Conservation (phyloP, 2,888 invertebrate species). For the Ernsta delagoae region DNA sequence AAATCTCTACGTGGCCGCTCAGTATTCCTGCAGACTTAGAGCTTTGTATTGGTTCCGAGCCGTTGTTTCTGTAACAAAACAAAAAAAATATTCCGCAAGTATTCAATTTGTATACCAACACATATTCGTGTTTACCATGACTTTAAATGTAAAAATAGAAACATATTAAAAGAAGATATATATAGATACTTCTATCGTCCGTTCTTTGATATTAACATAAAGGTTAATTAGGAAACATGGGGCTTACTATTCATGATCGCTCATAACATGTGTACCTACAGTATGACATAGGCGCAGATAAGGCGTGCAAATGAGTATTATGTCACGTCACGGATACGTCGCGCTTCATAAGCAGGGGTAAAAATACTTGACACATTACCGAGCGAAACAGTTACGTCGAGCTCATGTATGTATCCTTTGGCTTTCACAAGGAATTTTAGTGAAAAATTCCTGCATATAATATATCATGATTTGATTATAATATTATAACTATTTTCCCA, state of each 20-base stretch:
- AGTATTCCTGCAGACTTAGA: slow-evolving; percentile 81
- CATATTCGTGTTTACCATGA: no score
- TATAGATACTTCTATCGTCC: not conserved
- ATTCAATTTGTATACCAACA: no score
- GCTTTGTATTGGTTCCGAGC: slow-evolving; percentile 82
- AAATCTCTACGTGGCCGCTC: slow-evolving; percentile 69
- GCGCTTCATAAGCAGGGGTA: slow-evolving; percentile 22
- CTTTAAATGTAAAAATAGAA: no score
- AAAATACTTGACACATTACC: slow-evolving; percentile 35
- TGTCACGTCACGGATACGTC: slow-evolving; percentile 19
- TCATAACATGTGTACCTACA: slow-evolving; percentile 29
- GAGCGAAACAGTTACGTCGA: slow-evolving; percentile 11
- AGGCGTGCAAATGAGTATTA: slow-evolving; percentile 30
- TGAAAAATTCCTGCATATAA: slow-evolving; percentile 10
- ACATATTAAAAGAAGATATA: no score
- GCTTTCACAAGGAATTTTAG: slow-evolving; percentile 11
- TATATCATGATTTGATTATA: not conserved
- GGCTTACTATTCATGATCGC: slow-evolving; percentile 33
- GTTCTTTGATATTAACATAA: slow-evolving; percentile 23
- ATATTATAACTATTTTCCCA: no score
- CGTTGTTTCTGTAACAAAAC: slow-evolving; percentile 69
- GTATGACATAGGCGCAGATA: slow-evolving; percentile 26
- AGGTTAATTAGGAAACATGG: slow-evolving; percentile 33
- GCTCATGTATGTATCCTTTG: slow-evolving; percentile 19
- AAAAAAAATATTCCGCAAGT: slow-evolving; percentile 6